Evolutionary conservation across 2,888 invertebrate species (phyloP), one percentile per base, ranked within the genome.

Genomic region (Steinernema hermaphroditum): DNA sequence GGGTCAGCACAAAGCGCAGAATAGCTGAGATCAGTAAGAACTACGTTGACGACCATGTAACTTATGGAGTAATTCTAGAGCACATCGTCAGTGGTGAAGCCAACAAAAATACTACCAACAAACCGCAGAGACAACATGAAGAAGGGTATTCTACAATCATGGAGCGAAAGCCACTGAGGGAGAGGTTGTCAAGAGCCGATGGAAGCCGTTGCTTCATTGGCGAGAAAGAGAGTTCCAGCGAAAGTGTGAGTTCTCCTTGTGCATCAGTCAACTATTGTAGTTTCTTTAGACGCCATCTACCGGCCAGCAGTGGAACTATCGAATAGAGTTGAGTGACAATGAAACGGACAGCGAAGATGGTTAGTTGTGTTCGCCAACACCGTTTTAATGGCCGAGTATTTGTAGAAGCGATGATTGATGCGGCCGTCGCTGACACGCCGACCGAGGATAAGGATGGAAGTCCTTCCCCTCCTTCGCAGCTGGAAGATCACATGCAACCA

Each of bases 21-120:
- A 54, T 54, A 6, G 54, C 54, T 19, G 54, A 54, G 27, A 54
- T 54, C 22, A 54, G 54, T 54, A 54, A 54, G 54, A n/a, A n/a
- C n/a, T n/a, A n/a, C 2, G 12, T 27, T 54, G 19, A 22, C 22
- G 54, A 54, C 12, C 41, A 8, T 41, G 27, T 19, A 14, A 2
- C 27, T 41, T 41, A 41, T 24, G 14, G 27, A 14, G 2, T 27
- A 4, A 6, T 54, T 54, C 6, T 27, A 54, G 54, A 54, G 27
- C 54, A 27, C 54, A 54, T 54, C 4, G 54, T 54, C 22, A 54
- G 54, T 14, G 54, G 54, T 2, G 54, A 16, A 2, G 54, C 54
- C 24, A 54, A 54, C 54, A 54, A 54, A 14, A 54, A 22, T 27
- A 12, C 54, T 8, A 4, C 54, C 24, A 54, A 54, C 6, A 27